Evolutionary conservation across 2,113 vertebrate genomes (phyloP), one percentile per base, ranked within the genome.

Genomic region (Gila orcuttii): DNA sequence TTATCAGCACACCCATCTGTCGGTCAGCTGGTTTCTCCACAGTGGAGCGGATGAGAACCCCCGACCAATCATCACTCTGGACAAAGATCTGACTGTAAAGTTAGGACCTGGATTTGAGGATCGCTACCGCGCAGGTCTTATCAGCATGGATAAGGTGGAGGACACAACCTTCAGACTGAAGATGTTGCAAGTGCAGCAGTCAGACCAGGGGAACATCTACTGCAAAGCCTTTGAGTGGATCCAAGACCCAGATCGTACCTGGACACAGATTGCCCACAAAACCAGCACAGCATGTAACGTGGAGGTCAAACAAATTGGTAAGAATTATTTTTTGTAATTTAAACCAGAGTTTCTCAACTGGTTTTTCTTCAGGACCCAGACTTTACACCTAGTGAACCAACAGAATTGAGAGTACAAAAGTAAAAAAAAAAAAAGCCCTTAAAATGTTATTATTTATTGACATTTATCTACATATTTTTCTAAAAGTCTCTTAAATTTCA

Each of bases 1-100:
- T 3, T 59, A 91, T 85, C 96, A 97, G 85, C 97, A 99, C 71
- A 98, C 97, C 0, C 97, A 99, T 55, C 91, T 98, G 89, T 96
- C 97, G 12, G 89, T 99, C 62, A 83, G 94, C 86, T 99, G 96
- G 97, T 94, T 93, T 89, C 89, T 94, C 33, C 91, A 64, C 15
- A 91, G 57, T 86, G 86, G 88, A 21, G 86, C 25, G 25, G 62
- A 89, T 50, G 60, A 55, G 0, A 11, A 0, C 0, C 13, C 90
- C 0, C 59, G 68, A 28, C 69, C 93, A 31, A 93, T 99, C 33
- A 92, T 99, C 75, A 95, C 95, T 42, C 91, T 99, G 86, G 94
- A 96, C 90, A 93, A 73, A 89, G 94, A 98, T 84, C 96, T 98
- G n/a, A 66, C 87, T 0, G 71, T 98, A 86, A 90, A 33, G 1